A percentile compares a stretch with the other conserved stretches of the same genome.
These are phyloP conservation scores for Lordiphosa andalusiaca DNA, from an alignment of 2,888 invertebrate genomes.

Conservation along the genomic window DNA sequence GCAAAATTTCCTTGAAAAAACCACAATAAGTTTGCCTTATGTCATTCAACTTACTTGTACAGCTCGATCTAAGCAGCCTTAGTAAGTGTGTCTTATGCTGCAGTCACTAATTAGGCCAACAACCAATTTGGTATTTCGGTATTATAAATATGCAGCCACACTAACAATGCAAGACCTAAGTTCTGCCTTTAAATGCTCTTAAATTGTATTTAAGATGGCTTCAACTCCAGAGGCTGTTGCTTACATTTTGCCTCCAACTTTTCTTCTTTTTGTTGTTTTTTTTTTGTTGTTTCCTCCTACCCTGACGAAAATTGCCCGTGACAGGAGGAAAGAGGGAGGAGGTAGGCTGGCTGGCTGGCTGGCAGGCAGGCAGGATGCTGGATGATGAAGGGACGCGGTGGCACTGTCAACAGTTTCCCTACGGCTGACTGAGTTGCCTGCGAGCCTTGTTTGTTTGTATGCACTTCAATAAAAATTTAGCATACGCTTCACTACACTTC, in stretches of 20 bases:
- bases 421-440: constrained; percentile 39
- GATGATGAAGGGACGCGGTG: constrained; percentile 21
- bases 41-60: too few relatives aligned
- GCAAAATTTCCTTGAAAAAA: too few relatives aligned
- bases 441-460: constrained; percentile 60
- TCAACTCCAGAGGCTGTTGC: constrained; percentile 16
- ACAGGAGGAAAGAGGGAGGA: constrained; percentile 6
- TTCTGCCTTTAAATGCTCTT: constrained; percentile 15
- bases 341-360: background rate
- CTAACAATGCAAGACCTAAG: too few relatives aligned
- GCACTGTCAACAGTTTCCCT: constrained; percentile 39
- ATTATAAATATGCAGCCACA: too few relatives aligned
- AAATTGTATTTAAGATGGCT: constrained; percentile 42
- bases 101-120: too few relatives aligned
- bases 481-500: constrained; percentile 68
- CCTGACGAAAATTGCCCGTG: constrained; percentile 45
- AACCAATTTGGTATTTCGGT: too few relatives aligned
- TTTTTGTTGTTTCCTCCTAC: constrained; percentile 19
- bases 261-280: constrained; percentile 19
- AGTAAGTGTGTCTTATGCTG: too few relatives aligned
- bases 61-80: too few relatives aligned
- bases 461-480: constrained; percentile 70
- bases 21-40: too few relatives aligned
- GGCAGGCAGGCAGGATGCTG: background rate
- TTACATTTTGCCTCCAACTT: constrained; percentile 20